Evolutionary conservation across 2,888 invertebrate genomes (phyloP), one percentile per base, ranked within the genome.

Genomic region (Lithosia quadra): DNA sequence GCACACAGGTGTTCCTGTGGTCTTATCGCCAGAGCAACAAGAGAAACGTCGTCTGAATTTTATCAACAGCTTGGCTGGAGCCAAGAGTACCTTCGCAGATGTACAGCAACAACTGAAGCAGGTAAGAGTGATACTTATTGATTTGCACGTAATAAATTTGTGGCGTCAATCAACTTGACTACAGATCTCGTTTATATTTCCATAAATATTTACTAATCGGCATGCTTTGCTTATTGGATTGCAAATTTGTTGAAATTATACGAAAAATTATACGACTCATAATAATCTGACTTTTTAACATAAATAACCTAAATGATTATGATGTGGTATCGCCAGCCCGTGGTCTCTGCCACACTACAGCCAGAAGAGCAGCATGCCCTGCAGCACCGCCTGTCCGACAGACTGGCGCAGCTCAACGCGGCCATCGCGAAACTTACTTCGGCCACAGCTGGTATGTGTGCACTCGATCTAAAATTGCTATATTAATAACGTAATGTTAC

Each of bases 351-450:
- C 1, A 11, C 58, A 8, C 75, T 76, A 61, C 56, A 53, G 24
- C 61, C 61, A 1, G 76, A 75, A 5, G 73, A 68, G 5, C 74
- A 69, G 69, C 28, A 18, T 33, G 68, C 69, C 1, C 69, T 78
- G 24, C 76, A 78, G 21, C 49, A 43, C 0, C 67, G 73, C 13
- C 68, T 85, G 57, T 28, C 76, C 0, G 72, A 76, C 3, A 66
- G 72, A 1, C 67, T 84, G 53, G 81, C 72, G 56, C 79, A 80
- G 56, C 77, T 84, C 33, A 84, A 84, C 65, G 83, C 84, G 0
- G 84, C 84, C 22, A 69, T 87, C 10, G 87, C 85, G 0, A 74
- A 81, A 0, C 77, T 87, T 0, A 69, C 84, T 0, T 61, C 78
- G 0, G 84, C 86, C 13, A 79, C 82, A 11, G 63, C 81, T 22